Conservation (phyloP, 2,888 invertebrate genomes). For the Drosophila pseudotalamancana region DNA sequence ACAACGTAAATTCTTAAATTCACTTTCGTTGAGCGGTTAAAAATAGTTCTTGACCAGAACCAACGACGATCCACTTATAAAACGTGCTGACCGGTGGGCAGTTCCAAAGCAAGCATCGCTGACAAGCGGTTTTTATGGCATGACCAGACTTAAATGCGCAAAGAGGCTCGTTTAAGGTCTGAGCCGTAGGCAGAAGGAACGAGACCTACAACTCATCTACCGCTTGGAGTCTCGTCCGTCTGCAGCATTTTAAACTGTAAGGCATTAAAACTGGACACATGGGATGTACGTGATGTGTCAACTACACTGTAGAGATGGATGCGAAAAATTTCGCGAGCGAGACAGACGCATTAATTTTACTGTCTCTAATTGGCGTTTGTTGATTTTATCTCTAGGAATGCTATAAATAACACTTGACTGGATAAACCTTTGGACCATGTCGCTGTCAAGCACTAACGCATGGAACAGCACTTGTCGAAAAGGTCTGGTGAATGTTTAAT, state of each 20-base stretch:
- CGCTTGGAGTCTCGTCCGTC: no score
- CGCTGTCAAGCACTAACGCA: background rate
- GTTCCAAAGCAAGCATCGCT: conserved; percentile 2
- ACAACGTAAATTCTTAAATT: conserved; percentile 61
- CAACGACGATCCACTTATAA: conserved; percentile 46
- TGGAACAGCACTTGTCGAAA: conserved; percentile 8
- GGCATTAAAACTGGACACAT: conserved; percentile 9
- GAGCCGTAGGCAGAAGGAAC: conserved; percentile 19
- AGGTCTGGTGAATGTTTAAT: background rate
- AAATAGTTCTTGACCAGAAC: conserved; percentile 60
- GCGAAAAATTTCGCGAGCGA: conserved; percentile 20
- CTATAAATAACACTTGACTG: conserved; percentile 37
- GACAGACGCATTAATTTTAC: conserved; percentile 42
- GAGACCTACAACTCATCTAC: conserved; percentile 31
- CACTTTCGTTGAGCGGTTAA: conserved; percentile 69
- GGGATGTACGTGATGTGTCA: conserved; percentile 26
- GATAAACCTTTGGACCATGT: conserved; percentile 38
- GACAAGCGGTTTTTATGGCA: conserved; percentile 32
- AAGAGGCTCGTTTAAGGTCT: conserved; percentile 33
- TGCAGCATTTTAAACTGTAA: conserved; percentile 5
- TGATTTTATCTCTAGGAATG: conserved; percentile 44
- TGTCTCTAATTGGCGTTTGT: conserved; percentile 57
- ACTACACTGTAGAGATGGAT: conserved; percentile 24
- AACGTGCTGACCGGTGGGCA: conserved; percentile 15
- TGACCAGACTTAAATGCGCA: conserved; percentile 25